Conservation (phyloP, 2,888 invertebrate genomes). For the Agriotes lineatus region DNA sequence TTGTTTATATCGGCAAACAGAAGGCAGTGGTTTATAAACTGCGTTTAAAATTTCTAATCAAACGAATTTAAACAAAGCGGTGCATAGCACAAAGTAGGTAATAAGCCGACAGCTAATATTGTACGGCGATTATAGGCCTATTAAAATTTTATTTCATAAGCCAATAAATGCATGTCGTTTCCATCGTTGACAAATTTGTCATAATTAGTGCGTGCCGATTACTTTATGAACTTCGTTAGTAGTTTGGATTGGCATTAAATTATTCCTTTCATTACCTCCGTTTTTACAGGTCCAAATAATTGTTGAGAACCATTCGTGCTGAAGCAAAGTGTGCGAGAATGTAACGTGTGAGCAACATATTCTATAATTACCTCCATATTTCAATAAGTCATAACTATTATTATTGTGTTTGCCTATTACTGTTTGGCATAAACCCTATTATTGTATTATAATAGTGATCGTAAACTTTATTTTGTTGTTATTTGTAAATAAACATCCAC, state of each 20-base stretch:
- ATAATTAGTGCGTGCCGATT: conserved; percentile 35
- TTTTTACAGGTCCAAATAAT: background rate
- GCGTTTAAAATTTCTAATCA: conserved; percentile 20
- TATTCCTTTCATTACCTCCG: conserved; percentile 29
- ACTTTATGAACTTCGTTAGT: conserved; percentile 32
- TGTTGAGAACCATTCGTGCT: conserved; percentile 1
- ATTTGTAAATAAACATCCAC: background rate
- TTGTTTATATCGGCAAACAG: background rate
- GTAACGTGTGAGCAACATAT: conserved; percentile 12
- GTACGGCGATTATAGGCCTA: conserved; percentile 23
- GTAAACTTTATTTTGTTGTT: background rate
- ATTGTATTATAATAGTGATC: background rate
- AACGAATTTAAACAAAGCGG: conserved; percentile 23
- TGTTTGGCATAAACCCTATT: background rate
- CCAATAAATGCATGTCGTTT: conserved; percentile 9
- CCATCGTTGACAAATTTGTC: conserved; percentile 30
- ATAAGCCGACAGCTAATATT: conserved; percentile 27
- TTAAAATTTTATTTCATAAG: conserved; percentile 27
- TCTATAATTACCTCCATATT: conserved; percentile 1
- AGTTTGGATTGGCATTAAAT: conserved; percentile 24
- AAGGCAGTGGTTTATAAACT: conserved; percentile 15
- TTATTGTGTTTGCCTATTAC: background rate
- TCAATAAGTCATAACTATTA: conserved; percentile 1
- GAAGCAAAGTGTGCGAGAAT: conserved; percentile 13
- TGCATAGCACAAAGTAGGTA: conserved; percentile 7